Base-by-base conservation (phyloP, 2,797 vertebrate species). In the Acipenser ruthenus region DNA sequence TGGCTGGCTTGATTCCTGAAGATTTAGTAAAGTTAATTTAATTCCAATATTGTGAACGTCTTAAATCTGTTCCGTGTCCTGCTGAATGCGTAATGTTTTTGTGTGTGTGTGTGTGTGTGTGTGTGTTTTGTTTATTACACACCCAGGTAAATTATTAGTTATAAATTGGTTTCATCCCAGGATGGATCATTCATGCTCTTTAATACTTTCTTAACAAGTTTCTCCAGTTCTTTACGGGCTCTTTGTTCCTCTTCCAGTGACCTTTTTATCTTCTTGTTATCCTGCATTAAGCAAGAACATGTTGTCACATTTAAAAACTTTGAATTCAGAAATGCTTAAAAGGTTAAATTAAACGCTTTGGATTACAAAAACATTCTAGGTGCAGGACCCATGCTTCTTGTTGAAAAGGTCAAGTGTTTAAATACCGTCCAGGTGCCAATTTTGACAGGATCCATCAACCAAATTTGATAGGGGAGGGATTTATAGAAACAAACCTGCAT, bases 101-200 rank as follows among this genome's bases (percentile, higher is more conserved):
- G 4, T 37, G 37, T 37, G 37, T 37, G 37, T 37, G 37, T 37
- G 37, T 37, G 23, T 37, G 23, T 37, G 37, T 37, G 37, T 37
- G 37, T 37, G 37, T 37, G 37, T 37, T 37, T 5, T 37, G 37
- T 37, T 37, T 37, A 37, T 37, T 37, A 37, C 37, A 37, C 37
- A 37, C 37, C 37, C 37, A 37, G 37, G 37, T 37, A 37, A 37
- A 37, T 37, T 4, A 37, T 5, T 4, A 37, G 72, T 94, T 90
- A 99, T 73, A 98, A 89, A 77, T 99, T 99, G 65, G 96, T 99
- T 87, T 99, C 96, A 60, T 99, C 96, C 96, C 96, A 99, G 5
- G 94, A 93, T 5, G 95, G 91, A 78, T 99, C 95, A 6, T 97
- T 98, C 88, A 96, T 92, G 77, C 83, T 95, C 88, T 97, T 99